phyloP scores from a whole-genome alignment of 2,113 vertebrate genomes.

The Ceratotherium simum region DNA sequence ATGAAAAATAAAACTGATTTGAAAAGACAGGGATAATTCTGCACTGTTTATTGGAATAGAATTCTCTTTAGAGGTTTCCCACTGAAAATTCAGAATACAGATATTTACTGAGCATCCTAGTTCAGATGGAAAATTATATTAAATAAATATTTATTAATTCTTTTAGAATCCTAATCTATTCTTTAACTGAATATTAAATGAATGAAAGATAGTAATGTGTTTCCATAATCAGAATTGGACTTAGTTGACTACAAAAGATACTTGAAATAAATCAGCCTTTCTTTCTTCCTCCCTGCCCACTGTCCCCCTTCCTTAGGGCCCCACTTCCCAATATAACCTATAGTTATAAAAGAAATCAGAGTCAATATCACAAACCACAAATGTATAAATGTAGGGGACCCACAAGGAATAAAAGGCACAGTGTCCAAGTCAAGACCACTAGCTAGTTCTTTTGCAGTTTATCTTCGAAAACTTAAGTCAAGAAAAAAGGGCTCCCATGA shows the following conservation, averaged over 20 bases:
- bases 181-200: not conserved
- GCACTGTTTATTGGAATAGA: not conserved
- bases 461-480: not conserved
- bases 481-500: not conserved
- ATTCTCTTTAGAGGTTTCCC: constrained; percentile 16
- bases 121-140: not conserved
- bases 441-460: not conserved
- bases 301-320: not conserved
- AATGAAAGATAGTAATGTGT: not conserved
- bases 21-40: not conserved
- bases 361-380: not conserved
- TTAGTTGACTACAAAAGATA: not conserved
- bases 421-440: not conserved
- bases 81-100: not conserved
- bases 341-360: not conserved
- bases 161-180: not conserved
- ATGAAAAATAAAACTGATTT: not conserved
- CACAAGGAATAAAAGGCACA: not conserved
- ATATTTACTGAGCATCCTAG: constrained; percentile 23
- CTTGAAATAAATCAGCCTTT: not conserved
- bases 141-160: constrained; percentile 39
- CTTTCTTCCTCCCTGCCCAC: not conserved
- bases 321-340: not conserved
- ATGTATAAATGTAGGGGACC: not conserved
- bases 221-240: not conserved